Conservation (phyloP, 2,113 vertebrate species). For the Lipotes vexillifer region DNA sequence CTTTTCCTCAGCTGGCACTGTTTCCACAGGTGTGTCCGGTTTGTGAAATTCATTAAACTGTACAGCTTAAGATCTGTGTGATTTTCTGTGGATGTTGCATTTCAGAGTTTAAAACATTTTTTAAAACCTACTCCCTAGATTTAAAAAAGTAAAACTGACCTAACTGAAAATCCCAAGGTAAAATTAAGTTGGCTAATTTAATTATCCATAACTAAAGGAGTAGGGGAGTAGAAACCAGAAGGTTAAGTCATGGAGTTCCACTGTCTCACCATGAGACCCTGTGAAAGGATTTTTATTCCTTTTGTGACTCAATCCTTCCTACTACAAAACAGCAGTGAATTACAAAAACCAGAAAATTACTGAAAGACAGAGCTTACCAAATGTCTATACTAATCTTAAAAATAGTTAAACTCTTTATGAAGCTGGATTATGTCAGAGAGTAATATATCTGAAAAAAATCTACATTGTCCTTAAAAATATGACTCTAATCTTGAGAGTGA, state of each 20-base stretch:
- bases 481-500: neutral
- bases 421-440: neutral
- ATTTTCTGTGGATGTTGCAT: neutral
- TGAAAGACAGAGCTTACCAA: constrained; percentile 14
- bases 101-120: neutral
- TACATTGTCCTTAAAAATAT: neutral
- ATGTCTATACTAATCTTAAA: neutral
- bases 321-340: neutral
- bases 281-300: neutral
- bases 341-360: neutral
- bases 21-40: neutral
- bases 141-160: neutral
- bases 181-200: neutral
- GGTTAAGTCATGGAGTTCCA: neutral
- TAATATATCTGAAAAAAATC: neutral
- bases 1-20: neutral
- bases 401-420: neutral
- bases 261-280: neutral
- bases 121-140: neutral
- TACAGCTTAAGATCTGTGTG: neutral
- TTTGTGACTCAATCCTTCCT: neutral
- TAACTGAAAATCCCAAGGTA: neutral
- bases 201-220: neutral
- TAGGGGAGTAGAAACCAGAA: neutral
- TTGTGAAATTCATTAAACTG: neutral